These are phyloP conservation scores for Cottus gobio DNA, from an alignment of 2,113 vertebrate species.

Conservation along the genomic window DNA sequence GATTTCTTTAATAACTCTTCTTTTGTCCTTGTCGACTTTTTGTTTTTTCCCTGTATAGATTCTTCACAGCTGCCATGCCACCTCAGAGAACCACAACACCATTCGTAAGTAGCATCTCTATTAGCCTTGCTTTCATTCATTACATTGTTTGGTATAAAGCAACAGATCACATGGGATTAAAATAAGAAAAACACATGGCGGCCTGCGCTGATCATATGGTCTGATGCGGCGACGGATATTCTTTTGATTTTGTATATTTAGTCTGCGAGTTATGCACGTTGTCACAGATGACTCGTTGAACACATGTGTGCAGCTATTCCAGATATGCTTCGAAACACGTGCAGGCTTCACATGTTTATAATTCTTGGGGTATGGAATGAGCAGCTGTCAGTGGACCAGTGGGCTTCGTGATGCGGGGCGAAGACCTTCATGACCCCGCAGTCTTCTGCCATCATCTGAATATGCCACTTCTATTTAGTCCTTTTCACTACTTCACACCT, in stretches of 20 bases:
- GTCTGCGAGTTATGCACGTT: slow-evolving; percentile 28
- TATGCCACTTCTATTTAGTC: background rate
- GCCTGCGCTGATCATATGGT: background rate
- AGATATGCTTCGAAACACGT: slow-evolving; percentile 49
- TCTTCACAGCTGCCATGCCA: background rate
- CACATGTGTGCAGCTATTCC: slow-evolving; percentile 39
- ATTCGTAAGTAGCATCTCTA: background rate
- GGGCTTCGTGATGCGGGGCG: background rate
- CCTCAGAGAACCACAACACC: background rate
- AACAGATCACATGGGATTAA: slow-evolving; percentile 10
- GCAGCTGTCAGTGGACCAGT: slow-evolving; percentile 59
- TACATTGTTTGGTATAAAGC: background rate
- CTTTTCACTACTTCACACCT: background rate
- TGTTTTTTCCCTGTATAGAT: background rate
- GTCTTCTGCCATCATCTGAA: background rate
- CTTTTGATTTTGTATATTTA: slow-evolving; percentile 68
- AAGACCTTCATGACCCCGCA: slow-evolving; percentile 4
- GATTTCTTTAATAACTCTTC: background rate
- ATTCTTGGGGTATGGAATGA: slow-evolving; percentile 24
- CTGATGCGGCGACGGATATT: slow-evolving; percentile 8
- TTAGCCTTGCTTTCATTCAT: background rate
- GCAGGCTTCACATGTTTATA: slow-evolving; percentile 48
- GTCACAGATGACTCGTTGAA: slow-evolving; percentile 47
- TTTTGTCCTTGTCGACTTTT: background rate
- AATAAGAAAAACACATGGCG: slow-evolving; percentile 33